Base-by-base conservation (phyloP, 2,113 vertebrate species). In the Zosterops hypoxanthus region DNA sequence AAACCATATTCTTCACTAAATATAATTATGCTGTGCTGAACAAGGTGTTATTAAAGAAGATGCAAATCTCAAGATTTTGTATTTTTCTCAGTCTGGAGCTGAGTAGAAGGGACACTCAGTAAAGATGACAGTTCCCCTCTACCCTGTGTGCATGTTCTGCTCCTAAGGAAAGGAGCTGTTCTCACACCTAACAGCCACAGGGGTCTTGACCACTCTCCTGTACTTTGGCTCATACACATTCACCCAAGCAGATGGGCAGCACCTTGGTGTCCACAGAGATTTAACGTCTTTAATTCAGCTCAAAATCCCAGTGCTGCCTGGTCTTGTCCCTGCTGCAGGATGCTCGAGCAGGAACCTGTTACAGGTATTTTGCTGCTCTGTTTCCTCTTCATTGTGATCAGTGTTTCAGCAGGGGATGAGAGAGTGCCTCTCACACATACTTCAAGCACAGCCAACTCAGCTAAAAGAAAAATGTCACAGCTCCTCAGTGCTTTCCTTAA, bases 81-180 rank as follows among this genome's bases (percentile, higher is more conserved):
- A 49, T 24, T 52, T 64, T 77, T 55, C 34, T 89, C 56, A 64
- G 33, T 25, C 44, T 69, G 52, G 16, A 33, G 17, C 9, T 63
- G 50, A 55, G 34, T 28, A 2, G 65, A 49, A 60, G 24, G 53
- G 10, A 36, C 31, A 46, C 28, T 73, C 0, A 0, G 22, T 14
- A 57, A 52, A 57, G 19, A 25, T 52, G 34, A 59, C 8, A 50
- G 29, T 11, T 95, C 33, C 23, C 18, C 29, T 73, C 24, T 31
- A 60, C 24, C 14, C n/a, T 4, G 2, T n/a, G 8, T 28, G 4
- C 14, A 4, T 24, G 39, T 34, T 64, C 49, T 73, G 7, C 25
- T 83, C 52, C 56, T 77, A 75, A 47, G 63, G 42, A 39, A 65
- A 90, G 49, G 34, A 82, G 18, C 8, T 4, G 0, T n/a, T 56